phyloP scores from a whole-genome alignment of 2,888 invertebrate species.

The Tiphia femorata region DNA sequence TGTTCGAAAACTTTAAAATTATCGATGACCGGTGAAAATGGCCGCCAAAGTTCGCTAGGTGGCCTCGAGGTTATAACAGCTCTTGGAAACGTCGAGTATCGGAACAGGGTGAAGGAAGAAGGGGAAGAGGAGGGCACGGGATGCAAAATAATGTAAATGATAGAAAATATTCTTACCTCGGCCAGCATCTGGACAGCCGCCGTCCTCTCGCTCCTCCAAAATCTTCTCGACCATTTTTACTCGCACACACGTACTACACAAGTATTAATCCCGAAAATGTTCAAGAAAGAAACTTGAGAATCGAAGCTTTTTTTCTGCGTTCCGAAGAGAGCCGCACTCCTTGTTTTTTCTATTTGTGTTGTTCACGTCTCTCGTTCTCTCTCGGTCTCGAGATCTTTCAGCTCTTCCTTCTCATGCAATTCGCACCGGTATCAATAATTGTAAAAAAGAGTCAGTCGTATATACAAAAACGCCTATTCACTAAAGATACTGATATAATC shows the following conservation, averaged over 20 bases:
- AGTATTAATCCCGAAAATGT: no score
- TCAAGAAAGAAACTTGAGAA: no score
- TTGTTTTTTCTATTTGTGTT: not conserved
- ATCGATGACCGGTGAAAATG: constrained; percentile 18
- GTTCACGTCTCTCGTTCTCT: constrained; percentile 7
- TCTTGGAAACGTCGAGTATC: no score
- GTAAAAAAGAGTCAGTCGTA: constrained; percentile 69
- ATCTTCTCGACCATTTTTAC: constrained; percentile 77
- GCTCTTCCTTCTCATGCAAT: constrained; percentile 15
- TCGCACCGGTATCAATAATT: constrained; percentile 60
- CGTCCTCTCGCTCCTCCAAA: constrained; percentile 75
- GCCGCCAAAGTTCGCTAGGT: constrained; percentile 10
- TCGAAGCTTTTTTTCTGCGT: not conserved
- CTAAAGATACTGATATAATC: constrained; percentile 60
- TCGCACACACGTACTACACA: constrained; percentile 5
- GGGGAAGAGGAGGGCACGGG: not conserved
- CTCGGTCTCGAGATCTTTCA: constrained; percentile 12
- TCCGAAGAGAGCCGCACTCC: not conserved
- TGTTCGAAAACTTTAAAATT: not conserved
- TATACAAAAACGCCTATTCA: constrained; percentile 65
- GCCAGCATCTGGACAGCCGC: constrained; percentile 52
- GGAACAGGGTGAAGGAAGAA: not conserved
- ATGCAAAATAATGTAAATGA: constrained; percentile 2
- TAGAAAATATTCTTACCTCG: constrained; percentile 49
- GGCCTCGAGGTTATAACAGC: no score